These are phyloP conservation scores for Percopsis transmontana DNA, from an alignment of 2,113 vertebrate species.

Conservation along the genomic window DNA sequence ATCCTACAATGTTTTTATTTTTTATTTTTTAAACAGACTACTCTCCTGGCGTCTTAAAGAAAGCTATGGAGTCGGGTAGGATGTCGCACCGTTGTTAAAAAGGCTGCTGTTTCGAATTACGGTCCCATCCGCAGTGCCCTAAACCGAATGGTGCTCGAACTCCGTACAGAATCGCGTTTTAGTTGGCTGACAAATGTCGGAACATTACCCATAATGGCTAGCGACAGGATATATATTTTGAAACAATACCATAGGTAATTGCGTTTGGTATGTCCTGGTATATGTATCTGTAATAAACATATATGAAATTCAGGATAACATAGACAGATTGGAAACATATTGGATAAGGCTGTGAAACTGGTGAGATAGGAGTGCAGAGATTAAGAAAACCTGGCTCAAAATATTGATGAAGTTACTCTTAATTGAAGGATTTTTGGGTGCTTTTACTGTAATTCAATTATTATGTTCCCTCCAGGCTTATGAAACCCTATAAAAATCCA, in stretches of 20 bases:
- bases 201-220: conserved; percentile 38
- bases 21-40: conserved; percentile 3
- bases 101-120: no score
- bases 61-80: no score
- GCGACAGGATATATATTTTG: conserved; percentile 42
- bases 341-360: not conserved
- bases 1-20: conserved; percentile 11
- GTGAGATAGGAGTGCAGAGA: not conserved
- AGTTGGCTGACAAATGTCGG: conserved; percentile 7
- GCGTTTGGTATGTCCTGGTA: conserved; percentile 51
- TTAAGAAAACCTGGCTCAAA: not conserved
- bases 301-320: conserved; percentile 44
- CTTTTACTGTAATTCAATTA: not conserved
- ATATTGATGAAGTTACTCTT: conserved; percentile 12
- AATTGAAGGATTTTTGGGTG: not conserved
- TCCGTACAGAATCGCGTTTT: conserved; percentile 38
- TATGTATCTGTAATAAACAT: conserved; percentile 63
- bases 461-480: conserved; percentile 1
- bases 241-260: conserved; percentile 37
- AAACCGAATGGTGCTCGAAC: conserved; percentile 44
- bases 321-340: conserved; percentile 32
- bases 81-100: no score
- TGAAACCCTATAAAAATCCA: conserved; percentile 7
- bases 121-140: conserved; percentile 5
- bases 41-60: no score